Percentiles rank a stretch among this genome's conserved stretches.
Evolutionary conservation across 2,113 vertebrate genomes (phyloP).

Genomic region (Amblyopsis rosae): DNA sequence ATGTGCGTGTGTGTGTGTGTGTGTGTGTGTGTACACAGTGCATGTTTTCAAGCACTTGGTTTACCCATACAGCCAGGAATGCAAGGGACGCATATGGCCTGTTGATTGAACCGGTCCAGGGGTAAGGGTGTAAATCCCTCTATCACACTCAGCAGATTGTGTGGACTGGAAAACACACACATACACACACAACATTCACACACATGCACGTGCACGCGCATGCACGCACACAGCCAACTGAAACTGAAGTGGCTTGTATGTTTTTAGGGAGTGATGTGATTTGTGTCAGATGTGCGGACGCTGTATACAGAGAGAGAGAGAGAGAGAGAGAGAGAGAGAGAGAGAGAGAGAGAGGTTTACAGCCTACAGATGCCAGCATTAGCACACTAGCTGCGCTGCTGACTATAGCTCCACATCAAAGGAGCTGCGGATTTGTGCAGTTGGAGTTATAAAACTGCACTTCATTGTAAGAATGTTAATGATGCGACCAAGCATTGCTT

Average conservation of each 20-base stretch:
- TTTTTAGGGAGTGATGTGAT: neutral
- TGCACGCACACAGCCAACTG: constrained; percentile 16
- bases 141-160: constrained; percentile 36
- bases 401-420: constrained; percentile 56
- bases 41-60: neutral
- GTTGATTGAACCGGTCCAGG: constrained; percentile 47
- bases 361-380: constrained; percentile 16
- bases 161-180: constrained; percentile 6
- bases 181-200: neutral
- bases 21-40: neutral
- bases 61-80: constrained; percentile 41
- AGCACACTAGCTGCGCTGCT: constrained; percentile 2
- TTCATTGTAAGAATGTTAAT: constrained; percentile 72
- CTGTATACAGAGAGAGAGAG: neutral
- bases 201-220: constrained; percentile 11
- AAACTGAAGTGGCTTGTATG: neutral
- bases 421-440: constrained; percentile 43
- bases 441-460: constrained; percentile 62
- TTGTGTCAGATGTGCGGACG: constrained; percentile 24
- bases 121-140: constrained; percentile 45
- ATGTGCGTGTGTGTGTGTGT: neutral
- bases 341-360: neutral
- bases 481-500: constrained; percentile 48
- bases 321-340: too few species aligned
- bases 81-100: constrained; percentile 32